phyloP scores from a whole-genome alignment of 2,113 vertebrate genomes.

The Catharus bicknelli region DNA sequence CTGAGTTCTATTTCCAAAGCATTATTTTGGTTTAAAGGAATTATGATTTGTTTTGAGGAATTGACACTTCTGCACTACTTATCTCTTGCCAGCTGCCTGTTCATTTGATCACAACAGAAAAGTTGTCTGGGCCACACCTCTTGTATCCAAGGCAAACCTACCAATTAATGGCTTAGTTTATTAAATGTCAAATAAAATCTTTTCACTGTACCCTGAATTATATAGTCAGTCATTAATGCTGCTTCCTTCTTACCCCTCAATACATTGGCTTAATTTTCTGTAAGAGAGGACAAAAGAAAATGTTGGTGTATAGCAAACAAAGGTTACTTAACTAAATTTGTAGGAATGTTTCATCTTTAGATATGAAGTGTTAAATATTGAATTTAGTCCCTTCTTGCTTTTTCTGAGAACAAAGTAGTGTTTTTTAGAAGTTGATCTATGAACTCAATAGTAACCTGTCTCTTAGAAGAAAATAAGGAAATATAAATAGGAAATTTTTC shows the following conservation, averaged over 20 bases:
- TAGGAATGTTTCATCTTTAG: neutral
- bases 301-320: neutral
- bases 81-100: neutral
- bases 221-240: neutral
- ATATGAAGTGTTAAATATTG: neutral
- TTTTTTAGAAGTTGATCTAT: neutral
- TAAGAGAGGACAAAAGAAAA: neutral
- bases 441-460: neutral
- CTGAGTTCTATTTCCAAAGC: neutral
- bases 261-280: neutral
- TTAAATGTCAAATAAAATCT: neutral
- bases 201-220: neutral
- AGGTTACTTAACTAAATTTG: neutral
- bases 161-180: neutral
- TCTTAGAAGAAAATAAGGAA: neutral
- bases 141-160: neutral
- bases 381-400: neutral
- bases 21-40: neutral
- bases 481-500: neutral
- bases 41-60: neutral
- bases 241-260: neutral
- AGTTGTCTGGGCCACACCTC: neutral
- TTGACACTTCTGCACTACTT: neutral
- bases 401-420: neutral
- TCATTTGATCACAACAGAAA: neutral